These are phyloP conservation scores for Drosophila bocki DNA, from an alignment of 1,140 invertebrate species.

Conservation along the genomic window DNA sequence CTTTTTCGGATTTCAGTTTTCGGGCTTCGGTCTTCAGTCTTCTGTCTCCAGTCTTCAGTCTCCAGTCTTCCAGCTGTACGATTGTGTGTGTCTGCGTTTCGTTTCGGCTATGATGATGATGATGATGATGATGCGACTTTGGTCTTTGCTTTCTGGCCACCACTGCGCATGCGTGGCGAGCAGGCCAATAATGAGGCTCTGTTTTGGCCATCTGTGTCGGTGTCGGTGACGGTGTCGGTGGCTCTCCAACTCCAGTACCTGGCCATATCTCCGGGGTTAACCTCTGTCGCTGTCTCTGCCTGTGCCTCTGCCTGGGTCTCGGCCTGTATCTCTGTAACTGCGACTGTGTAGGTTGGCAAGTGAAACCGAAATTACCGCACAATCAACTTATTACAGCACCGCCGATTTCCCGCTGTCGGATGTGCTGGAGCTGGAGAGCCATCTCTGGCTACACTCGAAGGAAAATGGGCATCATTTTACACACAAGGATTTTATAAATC, in stretches of 20 bases:
- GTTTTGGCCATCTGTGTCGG: constrained; percentile 32
- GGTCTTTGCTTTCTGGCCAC: constrained; percentile 52
- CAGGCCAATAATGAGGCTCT: constrained; percentile 72
- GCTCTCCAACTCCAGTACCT: constrained; percentile 10
- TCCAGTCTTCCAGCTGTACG: constrained; percentile 6
- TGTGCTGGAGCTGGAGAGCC: constrained; percentile 45
- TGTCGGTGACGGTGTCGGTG: background rate
- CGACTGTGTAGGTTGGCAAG: constrained; percentile 57
- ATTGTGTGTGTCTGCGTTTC: constrained; percentile 16
- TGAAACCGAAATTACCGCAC: constrained; percentile 84
- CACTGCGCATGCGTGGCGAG: constrained; percentile 73
- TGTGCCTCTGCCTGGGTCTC: background rate
- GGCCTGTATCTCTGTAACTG: constrained; percentile 12
- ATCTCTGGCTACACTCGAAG: constrained; percentile 25
- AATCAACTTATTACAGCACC: constrained; percentile 84
- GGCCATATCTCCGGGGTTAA: constrained; percentile 18
- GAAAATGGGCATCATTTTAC: background rate
- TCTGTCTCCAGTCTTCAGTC: constrained; percentile 2
- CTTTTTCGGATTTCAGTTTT: constrained; percentile 19
- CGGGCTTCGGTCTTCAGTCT: background rate
- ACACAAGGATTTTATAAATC: too few relatives aligned
- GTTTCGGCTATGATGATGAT: constrained; percentile 22
- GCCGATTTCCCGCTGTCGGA: constrained; percentile 78
- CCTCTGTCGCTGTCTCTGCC: constrained; percentile 16
- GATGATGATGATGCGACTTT: constrained; percentile 70